Conservation (phyloP, 2,888 invertebrate genomes). For the Norana najaformis region DNA sequence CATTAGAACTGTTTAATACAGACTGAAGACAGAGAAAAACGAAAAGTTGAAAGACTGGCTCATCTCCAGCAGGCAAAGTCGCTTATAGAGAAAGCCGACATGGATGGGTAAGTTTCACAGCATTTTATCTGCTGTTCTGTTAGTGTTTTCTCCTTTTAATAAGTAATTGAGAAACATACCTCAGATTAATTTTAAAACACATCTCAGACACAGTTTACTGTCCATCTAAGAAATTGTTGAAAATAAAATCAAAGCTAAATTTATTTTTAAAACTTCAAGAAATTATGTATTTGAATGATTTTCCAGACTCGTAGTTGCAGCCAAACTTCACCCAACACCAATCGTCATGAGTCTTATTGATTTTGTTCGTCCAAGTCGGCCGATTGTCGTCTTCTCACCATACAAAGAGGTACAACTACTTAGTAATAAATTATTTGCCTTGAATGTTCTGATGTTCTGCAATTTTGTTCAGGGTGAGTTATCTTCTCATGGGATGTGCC, state of each 20-base stretch:
- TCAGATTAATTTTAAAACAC: too few species aligned
- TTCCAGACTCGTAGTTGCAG: constrained; percentile 68
- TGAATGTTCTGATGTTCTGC: background rate
- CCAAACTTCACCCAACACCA: constrained; percentile 83
- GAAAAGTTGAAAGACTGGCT: constrained; percentile 40
- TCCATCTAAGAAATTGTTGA: background rate
- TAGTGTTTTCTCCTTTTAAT: background rate
- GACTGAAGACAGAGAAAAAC: constrained; percentile 35
- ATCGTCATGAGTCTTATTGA: constrained; percentile 75
- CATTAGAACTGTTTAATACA: background rate
- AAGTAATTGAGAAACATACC: background rate
- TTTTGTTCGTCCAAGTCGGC: constrained; percentile 80
- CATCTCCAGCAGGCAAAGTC: constrained; percentile 44
- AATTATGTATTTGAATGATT: background rate
- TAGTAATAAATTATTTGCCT: background rate
- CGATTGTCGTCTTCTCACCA: constrained; percentile 81
- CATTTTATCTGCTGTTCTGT: background rate
- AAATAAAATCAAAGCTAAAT: background rate
- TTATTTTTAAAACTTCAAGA: background rate
- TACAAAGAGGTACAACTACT: constrained; percentile 70
- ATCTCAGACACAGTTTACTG: background rate
- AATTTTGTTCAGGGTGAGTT: background rate
- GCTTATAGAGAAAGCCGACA: constrained; percentile 51
- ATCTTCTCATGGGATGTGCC: background rate
- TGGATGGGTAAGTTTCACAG: constrained; percentile 71